A percentile compares a stretch with the other conserved stretches of the same genome.
phyloP scores from a whole-genome alignment of 2,888 invertebrate species.

The Sylvicola cinctus region DNA sequence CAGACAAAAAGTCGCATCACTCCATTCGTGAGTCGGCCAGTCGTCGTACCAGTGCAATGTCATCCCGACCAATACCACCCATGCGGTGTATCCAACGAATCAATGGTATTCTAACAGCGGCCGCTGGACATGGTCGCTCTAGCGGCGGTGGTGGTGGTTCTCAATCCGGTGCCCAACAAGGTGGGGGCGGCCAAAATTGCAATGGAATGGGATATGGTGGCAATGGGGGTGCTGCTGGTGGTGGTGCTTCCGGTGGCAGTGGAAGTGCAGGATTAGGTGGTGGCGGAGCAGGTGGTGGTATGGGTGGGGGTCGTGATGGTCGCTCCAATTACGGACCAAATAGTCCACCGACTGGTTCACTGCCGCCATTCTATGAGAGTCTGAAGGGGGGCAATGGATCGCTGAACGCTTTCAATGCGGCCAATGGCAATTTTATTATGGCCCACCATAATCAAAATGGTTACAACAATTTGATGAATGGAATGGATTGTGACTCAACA shows the following conservation, averaged over 20 bases:
- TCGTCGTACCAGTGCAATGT: constrained; percentile 44
- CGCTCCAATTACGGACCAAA: constrained; percentile 73
- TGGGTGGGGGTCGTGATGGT: constrained; percentile 59
- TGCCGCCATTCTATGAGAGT: constrained; percentile 79
- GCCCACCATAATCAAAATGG: constrained; percentile 31
- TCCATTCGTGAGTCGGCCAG: constrained; percentile 39
- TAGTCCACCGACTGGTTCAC: constrained; percentile 67
- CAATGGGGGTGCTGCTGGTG: constrained; percentile 32
- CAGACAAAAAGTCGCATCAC: constrained; percentile 29
- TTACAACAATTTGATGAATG: constrained; percentile 46
- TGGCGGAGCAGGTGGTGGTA: constrained; percentile 52
- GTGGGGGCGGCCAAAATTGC: constrained; percentile 21
- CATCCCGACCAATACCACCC: constrained; percentile 33
- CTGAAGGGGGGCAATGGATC: constrained; percentile 59
- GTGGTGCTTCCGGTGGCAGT: constrained; percentile 30
- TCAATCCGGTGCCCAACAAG: constrained; percentile 8
- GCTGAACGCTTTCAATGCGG: constrained; percentile 40
- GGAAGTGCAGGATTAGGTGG: constrained; percentile 35
- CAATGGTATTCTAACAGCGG: constrained; percentile 46
- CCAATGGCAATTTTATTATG: constrained; percentile 37
- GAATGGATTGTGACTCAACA: constrained; percentile 57
- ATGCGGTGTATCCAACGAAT: constrained; percentile 31
- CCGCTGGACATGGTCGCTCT: constrained; percentile 61
- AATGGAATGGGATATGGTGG: constrained; percentile 18
- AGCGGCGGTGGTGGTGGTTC: constrained; percentile 9